A percentile compares a stretch with the other conserved stretches of the same genome.
phyloP scores from a whole-genome alignment of 2,888 invertebrate species.

The Drosophila flavopinicola region DNA sequence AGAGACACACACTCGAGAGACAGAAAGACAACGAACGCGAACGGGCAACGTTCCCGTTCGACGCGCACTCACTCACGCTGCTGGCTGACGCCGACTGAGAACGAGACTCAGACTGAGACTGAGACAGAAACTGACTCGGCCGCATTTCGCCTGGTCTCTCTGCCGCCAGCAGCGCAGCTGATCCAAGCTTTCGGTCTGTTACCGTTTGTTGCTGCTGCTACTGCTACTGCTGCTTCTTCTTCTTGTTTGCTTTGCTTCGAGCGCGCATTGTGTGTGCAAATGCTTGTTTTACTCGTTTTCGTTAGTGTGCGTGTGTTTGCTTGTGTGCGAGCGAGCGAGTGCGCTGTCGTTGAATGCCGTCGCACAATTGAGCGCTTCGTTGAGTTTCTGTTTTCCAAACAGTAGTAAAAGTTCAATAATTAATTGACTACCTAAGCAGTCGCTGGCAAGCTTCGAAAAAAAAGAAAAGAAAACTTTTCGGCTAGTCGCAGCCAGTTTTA shows the following conservation, averaged over 20 bases:
- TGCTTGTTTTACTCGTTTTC: conserved; percentile 36
- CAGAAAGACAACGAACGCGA: conserved; percentile 38
- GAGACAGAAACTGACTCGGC: conserved; percentile 49
- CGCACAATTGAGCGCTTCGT: conserved; percentile 61
- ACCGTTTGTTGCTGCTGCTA: conserved; percentile 14
- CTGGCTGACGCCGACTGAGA: conserved; percentile 77
- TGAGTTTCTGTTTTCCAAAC: conserved; percentile 58
- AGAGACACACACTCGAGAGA: conserved; percentile 22
- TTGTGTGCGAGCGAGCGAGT: conserved; percentile 21
- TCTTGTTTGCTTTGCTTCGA: conserved; percentile 48
- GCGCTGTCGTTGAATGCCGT: conserved; percentile 35
- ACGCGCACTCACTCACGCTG: conserved; percentile 77
- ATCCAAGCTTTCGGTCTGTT: conserved; percentile 46
- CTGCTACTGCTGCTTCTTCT: conserved; percentile 16
- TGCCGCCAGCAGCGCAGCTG: conserved; percentile 45
- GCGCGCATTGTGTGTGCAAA: conserved; percentile 44
- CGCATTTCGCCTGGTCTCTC: conserved; percentile 39
- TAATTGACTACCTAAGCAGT: conserved; percentile 66
- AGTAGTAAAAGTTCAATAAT: conserved; percentile 78
- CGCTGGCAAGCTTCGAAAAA: conserved; percentile 21
- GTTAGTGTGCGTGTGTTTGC: conserved; percentile 5
- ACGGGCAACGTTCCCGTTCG: conserved; percentile 70
- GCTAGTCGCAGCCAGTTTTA: conserved; percentile 34
- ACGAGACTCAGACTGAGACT: conserved; percentile 66
- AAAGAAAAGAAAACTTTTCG: conserved; percentile 24